Evolutionary conservation across 1,140 invertebrate genomes (phyloP).

Genomic region (Nasonia longicornis): DNA sequence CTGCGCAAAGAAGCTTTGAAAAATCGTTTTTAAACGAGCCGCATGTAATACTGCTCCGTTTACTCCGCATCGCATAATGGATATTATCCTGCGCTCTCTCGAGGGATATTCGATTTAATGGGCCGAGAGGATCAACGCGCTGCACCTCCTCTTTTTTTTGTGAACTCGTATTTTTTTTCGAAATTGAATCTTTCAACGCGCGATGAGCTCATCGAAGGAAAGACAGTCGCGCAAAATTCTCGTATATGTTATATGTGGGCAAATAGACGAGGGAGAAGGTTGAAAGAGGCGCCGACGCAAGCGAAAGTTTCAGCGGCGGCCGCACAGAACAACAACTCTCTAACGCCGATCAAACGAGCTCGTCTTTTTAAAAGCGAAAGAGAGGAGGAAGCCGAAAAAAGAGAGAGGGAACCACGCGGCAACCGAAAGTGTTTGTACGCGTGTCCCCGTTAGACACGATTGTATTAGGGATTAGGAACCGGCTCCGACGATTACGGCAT

Average conservation of each 20-base stretch:
- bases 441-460: slow-evolving; percentile 51
- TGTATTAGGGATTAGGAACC: slow-evolving; percentile 36
- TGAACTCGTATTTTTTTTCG: no score
- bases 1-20: neutral
- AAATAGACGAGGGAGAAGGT: neutral
- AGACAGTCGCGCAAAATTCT: neutral
- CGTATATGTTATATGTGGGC: no score
- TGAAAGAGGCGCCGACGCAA: slow-evolving; percentile 20
- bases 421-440: slow-evolving; percentile 63
- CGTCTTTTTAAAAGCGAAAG: slow-evolving; percentile 11
- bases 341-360: slow-evolving; percentile 61
- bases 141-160: neutral
- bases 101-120: neutral
- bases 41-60: neutral
- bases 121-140: neutral
- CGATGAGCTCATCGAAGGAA: neutral
- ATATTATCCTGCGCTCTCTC: no score
- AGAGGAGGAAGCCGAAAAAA: slow-evolving; percentile 29
- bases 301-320: slow-evolving; percentile 30
- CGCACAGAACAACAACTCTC: slow-evolving; percentile 33
- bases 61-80: no score
- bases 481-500: slow-evolving; percentile 41
- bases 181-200: neutral
- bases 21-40: slow-evolving; percentile 33
- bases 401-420: slow-evolving; percentile 36